phyloP scores from a whole-genome alignment of 2,888 invertebrate genomes.

The Cremastinae sp. region DNA sequence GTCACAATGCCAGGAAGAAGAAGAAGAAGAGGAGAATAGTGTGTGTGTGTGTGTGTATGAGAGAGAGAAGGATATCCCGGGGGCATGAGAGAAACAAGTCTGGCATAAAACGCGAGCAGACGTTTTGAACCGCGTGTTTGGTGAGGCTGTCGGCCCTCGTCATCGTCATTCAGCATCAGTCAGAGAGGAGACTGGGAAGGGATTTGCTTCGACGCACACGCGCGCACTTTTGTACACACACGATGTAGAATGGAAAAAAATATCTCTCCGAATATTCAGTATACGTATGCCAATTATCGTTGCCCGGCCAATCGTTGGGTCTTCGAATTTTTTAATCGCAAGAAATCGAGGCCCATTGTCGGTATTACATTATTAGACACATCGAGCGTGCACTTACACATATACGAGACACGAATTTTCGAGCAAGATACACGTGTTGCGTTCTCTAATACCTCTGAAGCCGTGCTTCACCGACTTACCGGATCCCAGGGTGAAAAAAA shows the following conservation, averaged over 20 bases:
- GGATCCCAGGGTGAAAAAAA: slow-evolving; percentile 7
- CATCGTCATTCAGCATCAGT: slow-evolving; percentile 76
- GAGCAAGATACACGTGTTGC: slow-evolving; percentile 52
- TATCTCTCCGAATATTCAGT: no score
- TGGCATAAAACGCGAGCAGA: slow-evolving; percentile 78
- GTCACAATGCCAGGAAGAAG: slow-evolving; percentile 28
- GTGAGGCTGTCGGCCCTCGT: slow-evolving; percentile 78
- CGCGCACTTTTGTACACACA: no score
- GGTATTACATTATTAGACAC: slow-evolving; percentile 8
- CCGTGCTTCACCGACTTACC: slow-evolving; percentile 7
- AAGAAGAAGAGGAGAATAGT: slow-evolving; percentile 8
- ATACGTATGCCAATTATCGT: no score
- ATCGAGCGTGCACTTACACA: neutral
- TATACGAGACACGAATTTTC: slow-evolving; percentile 14
- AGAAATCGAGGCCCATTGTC: no score
- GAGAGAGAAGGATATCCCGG: slow-evolving; percentile 49
- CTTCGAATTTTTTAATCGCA: no score
- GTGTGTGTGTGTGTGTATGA: slow-evolving; percentile 22
- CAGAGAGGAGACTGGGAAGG: slow-evolving; percentile 47
- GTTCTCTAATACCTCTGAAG: slow-evolving; percentile 33
- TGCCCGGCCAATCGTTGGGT: no score
- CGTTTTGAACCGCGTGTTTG: slow-evolving; percentile 78
- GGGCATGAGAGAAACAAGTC: slow-evolving; percentile 66
- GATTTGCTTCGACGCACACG: no score
- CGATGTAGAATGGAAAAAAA: no score